phyloP scores from a whole-genome alignment of 2,888 invertebrate species.

The Linnaemya vulpina region DNA sequence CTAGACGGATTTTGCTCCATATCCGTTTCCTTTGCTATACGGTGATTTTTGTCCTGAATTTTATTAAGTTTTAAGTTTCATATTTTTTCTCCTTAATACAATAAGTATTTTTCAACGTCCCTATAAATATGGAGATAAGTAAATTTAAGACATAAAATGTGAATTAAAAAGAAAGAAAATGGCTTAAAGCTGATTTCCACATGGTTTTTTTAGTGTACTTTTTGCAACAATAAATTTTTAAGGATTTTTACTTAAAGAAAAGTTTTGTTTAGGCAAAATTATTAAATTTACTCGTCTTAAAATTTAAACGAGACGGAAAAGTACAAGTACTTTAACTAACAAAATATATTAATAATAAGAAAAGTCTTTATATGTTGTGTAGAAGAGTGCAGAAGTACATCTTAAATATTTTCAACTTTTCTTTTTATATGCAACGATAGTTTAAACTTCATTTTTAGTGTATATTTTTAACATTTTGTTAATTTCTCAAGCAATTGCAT shows the following conservation, averaged over 20 bases:
- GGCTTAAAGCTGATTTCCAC: background rate
- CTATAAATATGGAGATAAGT: background rate
- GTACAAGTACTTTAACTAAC: too few relatives aligned
- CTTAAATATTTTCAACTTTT: background rate
- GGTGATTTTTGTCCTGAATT: background rate
- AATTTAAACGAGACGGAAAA: too few relatives aligned
- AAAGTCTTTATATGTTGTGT: too few relatives aligned
- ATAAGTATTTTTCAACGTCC: background rate
- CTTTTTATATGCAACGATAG: slow-evolving; percentile 23
- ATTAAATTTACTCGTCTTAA: too few relatives aligned
- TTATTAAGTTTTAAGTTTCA: slow-evolving; percentile 6
- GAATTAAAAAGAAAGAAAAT: background rate
- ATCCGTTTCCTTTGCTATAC: slow-evolving; percentile 41
- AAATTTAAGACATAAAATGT: background rate
- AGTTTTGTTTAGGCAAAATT: background rate
- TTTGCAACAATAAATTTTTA: background rate
- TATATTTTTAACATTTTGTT: slow-evolving; percentile 25
- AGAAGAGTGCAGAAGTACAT: too few relatives aligned
- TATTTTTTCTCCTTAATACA: background rate
- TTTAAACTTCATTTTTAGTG: slow-evolving; percentile 37
- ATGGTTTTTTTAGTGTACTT: background rate
- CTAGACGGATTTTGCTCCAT: slow-evolving; percentile 58
- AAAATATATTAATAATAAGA: too few relatives aligned
- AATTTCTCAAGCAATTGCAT: slow-evolving; percentile 3
- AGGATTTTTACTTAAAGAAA: too few relatives aligned